phyloP scores from a whole-genome alignment of 2,113 vertebrate genomes.

The Taxidea taxus region DNA sequence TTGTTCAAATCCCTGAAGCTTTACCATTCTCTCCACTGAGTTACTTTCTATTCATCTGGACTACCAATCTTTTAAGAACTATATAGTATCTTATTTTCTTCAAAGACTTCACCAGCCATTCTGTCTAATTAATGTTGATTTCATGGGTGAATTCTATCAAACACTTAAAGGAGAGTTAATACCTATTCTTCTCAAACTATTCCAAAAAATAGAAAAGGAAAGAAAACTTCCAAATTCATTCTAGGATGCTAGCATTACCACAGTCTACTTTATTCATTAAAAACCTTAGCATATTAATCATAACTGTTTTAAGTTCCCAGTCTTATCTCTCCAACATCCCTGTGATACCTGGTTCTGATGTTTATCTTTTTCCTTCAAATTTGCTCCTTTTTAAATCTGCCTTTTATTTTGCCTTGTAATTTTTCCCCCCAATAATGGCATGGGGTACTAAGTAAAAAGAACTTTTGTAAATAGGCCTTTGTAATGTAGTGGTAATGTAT shows the following conservation, averaged over 20 bases:
- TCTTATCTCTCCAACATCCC: neutral
- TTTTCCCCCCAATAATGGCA: neutral
- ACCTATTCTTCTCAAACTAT: neutral
- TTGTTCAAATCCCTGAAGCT: neutral
- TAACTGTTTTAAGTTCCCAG: neutral
- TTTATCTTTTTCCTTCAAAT: neutral
- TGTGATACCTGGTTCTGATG: neutral
- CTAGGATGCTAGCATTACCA: neutral
- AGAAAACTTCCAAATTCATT: neutral
- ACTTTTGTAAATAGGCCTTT: neutral
- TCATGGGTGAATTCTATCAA: neutral
- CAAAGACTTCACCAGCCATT: neutral
- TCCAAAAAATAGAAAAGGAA: neutral
- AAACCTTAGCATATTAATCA: neutral
- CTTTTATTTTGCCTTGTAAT: neutral
- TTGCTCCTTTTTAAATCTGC: neutral
- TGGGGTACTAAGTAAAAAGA: neutral
- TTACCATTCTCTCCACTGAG: neutral
- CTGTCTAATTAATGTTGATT: neutral
- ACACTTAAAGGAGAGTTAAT: neutral
- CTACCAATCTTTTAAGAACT: neutral
- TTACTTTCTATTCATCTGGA: neutral
- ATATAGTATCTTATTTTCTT: neutral
- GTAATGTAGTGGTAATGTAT: neutral
- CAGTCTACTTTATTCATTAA: neutral